phyloP scores from a whole-genome alignment of 2,113 vertebrate genomes.

The Gopherus evgoodei region DNA sequence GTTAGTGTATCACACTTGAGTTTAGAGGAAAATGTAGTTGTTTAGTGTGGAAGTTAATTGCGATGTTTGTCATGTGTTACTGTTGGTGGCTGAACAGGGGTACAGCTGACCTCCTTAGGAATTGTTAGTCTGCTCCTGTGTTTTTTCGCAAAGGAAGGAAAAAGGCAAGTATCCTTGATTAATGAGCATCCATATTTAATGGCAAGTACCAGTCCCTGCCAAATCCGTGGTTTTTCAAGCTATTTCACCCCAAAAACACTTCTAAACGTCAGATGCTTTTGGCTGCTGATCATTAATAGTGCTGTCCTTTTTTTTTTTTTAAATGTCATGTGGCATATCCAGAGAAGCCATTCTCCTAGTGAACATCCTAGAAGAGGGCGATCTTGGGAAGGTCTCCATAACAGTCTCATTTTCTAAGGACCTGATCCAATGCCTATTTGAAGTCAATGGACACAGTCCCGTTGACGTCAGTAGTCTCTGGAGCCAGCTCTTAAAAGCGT shows the following conservation, averaged over 20 bases:
- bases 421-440: neutral
- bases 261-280: neutral
- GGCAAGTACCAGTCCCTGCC: neutral
- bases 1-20: accelerated
- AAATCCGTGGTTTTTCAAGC: neutral
- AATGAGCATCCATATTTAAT: neutral
- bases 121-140: neutral
- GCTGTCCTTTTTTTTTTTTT: neutral
- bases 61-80: neutral
- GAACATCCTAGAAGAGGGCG: neutral
- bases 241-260: neutral
- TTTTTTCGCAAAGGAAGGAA: neutral
- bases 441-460: neutral
- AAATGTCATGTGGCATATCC: neutral
- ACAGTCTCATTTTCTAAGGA: neutral
- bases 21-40: neutral
- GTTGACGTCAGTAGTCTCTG: neutral
- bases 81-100: neutral
- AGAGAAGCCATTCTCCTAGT: neutral
- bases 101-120: neutral
- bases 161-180: neutral
- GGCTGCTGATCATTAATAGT: neutral
- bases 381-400: neutral
- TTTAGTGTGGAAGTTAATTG: neutral
- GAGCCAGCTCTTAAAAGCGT: neutral